Evolutionary conservation across 2,888 invertebrate species (phyloP).

Genomic region (Conomelus anceps): DNA sequence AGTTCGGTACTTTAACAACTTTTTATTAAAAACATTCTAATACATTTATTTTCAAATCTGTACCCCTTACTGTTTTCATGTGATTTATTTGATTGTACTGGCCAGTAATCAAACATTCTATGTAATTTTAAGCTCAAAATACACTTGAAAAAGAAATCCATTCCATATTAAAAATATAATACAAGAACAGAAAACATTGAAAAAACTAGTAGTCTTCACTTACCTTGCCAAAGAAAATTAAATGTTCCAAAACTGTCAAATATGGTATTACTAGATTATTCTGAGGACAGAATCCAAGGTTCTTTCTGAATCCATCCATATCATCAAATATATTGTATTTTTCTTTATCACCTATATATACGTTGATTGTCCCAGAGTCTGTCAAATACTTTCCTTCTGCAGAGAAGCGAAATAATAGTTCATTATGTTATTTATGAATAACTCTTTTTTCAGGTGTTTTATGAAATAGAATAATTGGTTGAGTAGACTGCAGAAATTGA

Average conservation of each 20-base stretch:
- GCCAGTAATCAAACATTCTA: too few species aligned
- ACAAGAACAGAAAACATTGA: not conserved
- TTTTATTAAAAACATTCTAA: too few species aligned
- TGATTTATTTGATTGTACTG: too few species aligned
- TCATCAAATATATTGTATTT: conserved; percentile 62
- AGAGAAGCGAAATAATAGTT: not conserved
- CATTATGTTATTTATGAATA: not conserved
- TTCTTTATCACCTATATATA: conserved; percentile 43
- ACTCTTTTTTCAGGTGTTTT: too few species aligned
- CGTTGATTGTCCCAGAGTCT: conserved; percentile 58
- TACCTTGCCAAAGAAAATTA: conserved; percentile 77
- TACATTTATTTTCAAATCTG: too few species aligned
- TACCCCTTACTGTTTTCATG: too few species aligned
- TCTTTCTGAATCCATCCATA: conserved; percentile 57
- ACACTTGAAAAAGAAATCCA: too few species aligned
- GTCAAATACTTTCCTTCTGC: conserved; percentile 67
- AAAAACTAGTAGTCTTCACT: conserved; percentile 29
- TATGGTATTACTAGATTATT: conserved; percentile 78
- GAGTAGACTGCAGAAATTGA: too few species aligned
- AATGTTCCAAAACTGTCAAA: conserved; percentile 76
- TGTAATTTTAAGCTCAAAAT: too few species aligned
- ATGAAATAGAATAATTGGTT: too few species aligned
- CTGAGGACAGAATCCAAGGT: conserved; percentile 86
- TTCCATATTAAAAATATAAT: too few species aligned
- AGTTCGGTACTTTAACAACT: too few species aligned